Conservation (phyloP, 53 echinoderm and acorn worm genomes). For the Stichopus horrens region DNA sequence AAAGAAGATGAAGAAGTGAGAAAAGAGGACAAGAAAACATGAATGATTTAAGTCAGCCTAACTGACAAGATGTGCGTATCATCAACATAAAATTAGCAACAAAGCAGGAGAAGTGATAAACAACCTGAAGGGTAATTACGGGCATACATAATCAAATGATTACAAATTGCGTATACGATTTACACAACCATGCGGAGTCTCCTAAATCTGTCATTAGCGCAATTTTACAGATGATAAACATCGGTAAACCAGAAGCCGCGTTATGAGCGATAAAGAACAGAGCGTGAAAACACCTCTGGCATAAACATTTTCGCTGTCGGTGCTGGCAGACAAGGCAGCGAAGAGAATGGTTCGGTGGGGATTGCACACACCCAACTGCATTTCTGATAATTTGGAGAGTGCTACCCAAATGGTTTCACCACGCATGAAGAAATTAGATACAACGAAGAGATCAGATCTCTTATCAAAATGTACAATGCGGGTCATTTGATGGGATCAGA, state of each 20-base stretch:
- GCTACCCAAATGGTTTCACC: too few relatives aligned
- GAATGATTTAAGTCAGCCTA: not conserved
- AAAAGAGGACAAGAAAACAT: too few relatives aligned
- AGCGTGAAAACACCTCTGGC: not conserved
- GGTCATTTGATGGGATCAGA: too few relatives aligned
- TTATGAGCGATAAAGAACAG: not conserved
- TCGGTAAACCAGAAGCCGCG: not conserved
- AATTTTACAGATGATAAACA: constrained; percentile 7
- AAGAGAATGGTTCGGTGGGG: too few relatives aligned
- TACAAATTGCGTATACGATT: constrained; percentile 7
- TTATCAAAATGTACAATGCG: too few relatives aligned
- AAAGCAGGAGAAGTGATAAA: not conserved
- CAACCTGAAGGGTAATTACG: not conserved
- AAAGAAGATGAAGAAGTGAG: too few relatives aligned
- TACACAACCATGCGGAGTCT: not conserved
- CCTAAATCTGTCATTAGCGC: not conserved
- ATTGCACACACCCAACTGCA: too few relatives aligned
- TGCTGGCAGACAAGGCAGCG: too few relatives aligned
- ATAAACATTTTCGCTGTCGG: not conserved
- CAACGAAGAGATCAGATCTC: too few relatives aligned
- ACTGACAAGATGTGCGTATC: not conserved
- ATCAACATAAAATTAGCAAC: not conserved
- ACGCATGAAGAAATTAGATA: too few relatives aligned
- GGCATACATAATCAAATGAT: not conserved
- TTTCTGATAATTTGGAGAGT: too few relatives aligned